Conservation (phyloP, 2,113 vertebrate genomes). For the Macquaria ambigua region DNA sequence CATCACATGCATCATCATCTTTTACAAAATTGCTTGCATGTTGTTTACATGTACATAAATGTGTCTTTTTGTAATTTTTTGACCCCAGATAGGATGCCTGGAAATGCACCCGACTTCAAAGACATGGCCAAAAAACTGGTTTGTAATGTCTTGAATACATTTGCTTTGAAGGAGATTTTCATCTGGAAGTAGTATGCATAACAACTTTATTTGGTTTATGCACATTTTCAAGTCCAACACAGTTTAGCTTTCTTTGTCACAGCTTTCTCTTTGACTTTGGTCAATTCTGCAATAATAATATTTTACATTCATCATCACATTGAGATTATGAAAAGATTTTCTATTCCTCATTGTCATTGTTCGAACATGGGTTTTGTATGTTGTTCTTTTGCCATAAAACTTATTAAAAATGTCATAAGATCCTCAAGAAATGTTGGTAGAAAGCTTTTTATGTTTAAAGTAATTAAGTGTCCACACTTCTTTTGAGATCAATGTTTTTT, state of each 20-base stretch:
- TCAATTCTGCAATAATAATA: not conserved
- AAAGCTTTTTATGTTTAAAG: not conserved
- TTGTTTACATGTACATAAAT: not conserved
- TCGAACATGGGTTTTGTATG: no score
- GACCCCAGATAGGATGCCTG: not conserved
- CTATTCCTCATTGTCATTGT: no score
- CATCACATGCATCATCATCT: not conserved
- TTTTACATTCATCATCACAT: not conserved
- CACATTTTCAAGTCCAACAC: not conserved
- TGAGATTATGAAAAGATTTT: not conserved
- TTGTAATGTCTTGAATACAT: not conserved
- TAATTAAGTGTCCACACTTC: not conserved
- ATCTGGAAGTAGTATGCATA: not conserved
- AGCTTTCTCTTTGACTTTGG: not conserved
- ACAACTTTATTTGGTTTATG: not conserved
- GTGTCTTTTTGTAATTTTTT: not conserved
- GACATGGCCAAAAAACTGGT: slow-evolving; percentile 70
- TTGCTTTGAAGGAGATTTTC: not conserved
- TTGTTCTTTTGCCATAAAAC: not conserved
- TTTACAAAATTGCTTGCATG: not conserved
- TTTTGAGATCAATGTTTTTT: not conserved
- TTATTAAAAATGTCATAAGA: not conserved
- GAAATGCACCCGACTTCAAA: slow-evolving; percentile 27
- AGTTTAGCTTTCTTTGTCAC: not conserved
- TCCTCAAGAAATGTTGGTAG: not conserved